phyloP scores from a whole-genome alignment of 2,797 vertebrate genomes.

The Mormyrus hasselquistii region DNA sequence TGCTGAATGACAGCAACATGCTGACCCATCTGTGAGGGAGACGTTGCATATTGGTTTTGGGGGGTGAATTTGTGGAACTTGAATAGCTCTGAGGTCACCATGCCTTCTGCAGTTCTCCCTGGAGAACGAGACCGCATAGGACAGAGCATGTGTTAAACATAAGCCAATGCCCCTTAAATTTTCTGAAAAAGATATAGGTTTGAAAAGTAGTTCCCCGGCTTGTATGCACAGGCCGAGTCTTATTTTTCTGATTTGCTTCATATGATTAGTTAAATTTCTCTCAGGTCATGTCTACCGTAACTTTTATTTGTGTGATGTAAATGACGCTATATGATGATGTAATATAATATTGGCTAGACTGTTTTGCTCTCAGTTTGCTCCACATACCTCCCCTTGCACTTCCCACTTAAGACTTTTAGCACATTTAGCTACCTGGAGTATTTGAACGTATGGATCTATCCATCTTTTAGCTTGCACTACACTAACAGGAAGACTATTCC shows the following conservation, averaged over 20 bases:
- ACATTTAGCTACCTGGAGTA: neutral
- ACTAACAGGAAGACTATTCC: no score
- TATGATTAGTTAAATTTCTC: neutral
- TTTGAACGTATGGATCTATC: neutral
- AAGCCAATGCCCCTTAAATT: neutral
- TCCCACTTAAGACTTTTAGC: neutral
- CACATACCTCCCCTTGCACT: neutral
- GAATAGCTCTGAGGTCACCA: slow-evolving; percentile 37
- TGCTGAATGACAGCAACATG: slow-evolving; percentile 50
- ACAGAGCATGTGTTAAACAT: neutral
- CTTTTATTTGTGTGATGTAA: neutral
- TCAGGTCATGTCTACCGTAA: neutral
- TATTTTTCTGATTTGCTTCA: neutral
- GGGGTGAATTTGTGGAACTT: slow-evolving; percentile 37
- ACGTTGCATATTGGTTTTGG: slow-evolving; percentile 42
- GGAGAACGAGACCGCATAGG: neutral
- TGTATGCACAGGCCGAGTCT: neutral
- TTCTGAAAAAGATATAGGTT: neutral
- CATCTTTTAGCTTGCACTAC: neutral
- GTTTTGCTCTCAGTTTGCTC: neutral
- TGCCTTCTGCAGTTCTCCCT: slow-evolving; percentile 27
- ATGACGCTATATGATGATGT: neutral
- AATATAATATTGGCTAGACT: neutral
- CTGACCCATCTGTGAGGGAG: slow-evolving; percentile 38
- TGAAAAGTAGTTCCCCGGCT: neutral